phyloP scores from a whole-genome alignment of 1,140 invertebrate genomes.

The Manduca sexta region DNA sequence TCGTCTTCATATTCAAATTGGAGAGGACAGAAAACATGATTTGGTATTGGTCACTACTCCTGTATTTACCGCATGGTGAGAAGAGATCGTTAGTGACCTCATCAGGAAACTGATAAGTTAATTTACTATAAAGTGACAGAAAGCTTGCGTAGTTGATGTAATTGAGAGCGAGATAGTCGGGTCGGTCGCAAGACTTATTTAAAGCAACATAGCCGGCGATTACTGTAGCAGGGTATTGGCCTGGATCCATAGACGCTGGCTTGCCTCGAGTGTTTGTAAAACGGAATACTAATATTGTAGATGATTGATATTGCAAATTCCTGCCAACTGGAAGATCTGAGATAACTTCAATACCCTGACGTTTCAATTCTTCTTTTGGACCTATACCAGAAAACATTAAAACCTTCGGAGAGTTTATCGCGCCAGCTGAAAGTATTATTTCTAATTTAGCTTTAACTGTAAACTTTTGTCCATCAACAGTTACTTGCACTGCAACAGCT shows the following conservation, averaged over 20 bases:
- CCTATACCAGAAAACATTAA: constrained; percentile 77
- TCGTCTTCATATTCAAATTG: constrained; percentile 67
- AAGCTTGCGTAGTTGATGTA: background rate
- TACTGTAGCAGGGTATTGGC: background rate
- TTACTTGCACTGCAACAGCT: constrained; percentile 73
- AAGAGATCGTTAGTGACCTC: background rate
- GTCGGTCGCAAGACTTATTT: background rate
- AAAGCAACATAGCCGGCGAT: background rate
- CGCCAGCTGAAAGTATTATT: constrained; percentile 74
- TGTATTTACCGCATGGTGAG: background rate
- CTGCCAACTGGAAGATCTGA: constrained; percentile 75
- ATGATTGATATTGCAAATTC: constrained; percentile 74
- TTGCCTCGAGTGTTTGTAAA: background rate
- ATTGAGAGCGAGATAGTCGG: background rate
- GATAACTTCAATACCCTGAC: constrained; percentile 40
- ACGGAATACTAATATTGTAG: constrained; percentile 1
- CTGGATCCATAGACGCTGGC: background rate
- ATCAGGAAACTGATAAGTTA: background rate
- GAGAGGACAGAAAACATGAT: background rate
- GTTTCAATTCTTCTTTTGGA: constrained; percentile 61
- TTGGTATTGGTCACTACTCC: background rate
- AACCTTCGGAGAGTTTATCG: constrained; percentile 66
- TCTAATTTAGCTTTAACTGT: constrained; percentile 66
- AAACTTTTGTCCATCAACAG: constrained; percentile 11
- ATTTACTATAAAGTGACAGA: background rate